Conservation (phyloP, 2,888 invertebrate genomes). For the Cryptus armator region DNA sequence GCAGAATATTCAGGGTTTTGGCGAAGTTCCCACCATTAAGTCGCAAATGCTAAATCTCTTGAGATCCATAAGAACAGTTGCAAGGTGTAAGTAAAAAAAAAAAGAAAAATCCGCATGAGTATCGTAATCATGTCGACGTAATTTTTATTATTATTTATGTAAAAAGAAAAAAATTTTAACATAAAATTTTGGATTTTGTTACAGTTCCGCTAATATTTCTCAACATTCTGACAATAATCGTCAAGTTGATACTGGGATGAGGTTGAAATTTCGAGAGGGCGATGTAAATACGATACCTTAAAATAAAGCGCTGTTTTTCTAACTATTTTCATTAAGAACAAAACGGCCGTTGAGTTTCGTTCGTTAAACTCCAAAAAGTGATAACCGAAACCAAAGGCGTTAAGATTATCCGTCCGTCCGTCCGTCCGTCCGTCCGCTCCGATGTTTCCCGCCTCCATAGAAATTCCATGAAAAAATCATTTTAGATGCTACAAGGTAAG, state of each 20-base stretch:
- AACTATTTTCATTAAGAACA: conserved; percentile 57
- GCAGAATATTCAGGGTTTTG: conserved; percentile 93
- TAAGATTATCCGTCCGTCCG: conserved; percentile 2
- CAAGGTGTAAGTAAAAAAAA: conserved; percentile 92
- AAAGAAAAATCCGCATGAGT: not conserved
- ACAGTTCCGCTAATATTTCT: conserved; percentile 98
- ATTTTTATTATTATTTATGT: conserved; percentile 86
- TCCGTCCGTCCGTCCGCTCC: no score
- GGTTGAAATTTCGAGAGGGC: not conserved
- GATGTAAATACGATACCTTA: conserved; percentile 58
- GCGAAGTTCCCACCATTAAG: conserved; percentile 94
- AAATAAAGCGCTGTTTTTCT: conserved; percentile 60
- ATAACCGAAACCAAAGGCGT: not conserved
- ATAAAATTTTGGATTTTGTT: conserved; percentile 86
- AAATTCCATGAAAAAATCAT: not conserved
- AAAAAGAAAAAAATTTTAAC: conserved; percentile 26
- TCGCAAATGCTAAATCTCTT: conserved; percentile 96
- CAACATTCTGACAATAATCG: conserved; percentile 93
- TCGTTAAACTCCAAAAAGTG: conserved; percentile 5
- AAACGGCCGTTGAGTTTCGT: conserved; percentile 15
- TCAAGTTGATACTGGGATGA: conserved; percentile 96
- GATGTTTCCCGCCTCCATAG: not conserved
- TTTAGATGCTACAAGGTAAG: not conserved
- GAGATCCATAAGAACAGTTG: conserved; percentile 98
- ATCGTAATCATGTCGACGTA: no score